Evolutionary conservation across 23 tunicate genomes (phyloP), one percentile per base, ranked within the genome.

Genomic region (Diplosoma virens): DNA sequence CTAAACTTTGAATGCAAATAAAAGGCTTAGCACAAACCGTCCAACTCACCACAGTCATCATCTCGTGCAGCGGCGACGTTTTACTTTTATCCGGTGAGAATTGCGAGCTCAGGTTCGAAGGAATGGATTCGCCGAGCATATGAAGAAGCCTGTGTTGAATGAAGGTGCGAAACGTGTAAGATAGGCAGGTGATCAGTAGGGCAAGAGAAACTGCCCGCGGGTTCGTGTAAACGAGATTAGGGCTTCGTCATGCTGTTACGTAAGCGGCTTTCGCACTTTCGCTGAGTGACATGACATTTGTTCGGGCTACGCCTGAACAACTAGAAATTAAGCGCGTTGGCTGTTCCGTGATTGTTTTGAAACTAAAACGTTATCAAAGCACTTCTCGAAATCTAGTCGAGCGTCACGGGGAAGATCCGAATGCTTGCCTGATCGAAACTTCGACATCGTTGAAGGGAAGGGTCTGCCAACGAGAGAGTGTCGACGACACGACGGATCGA

Each of bases 121-220:
- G 90, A 14, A 95, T 59, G 14, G 92, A 81, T 58, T 95, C 99
- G 24, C 99, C 99, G 2, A 95, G 65, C 68, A 76, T 54, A 56
- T 95, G 89, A 30, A 95, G 33, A n/a, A 85, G 55, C 47, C 99
- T 83, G 35, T 0, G 23, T 3, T 5, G 27, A 11, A 11, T 56
- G 21, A 16, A 56, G 21, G 64, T 16, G 6, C 22, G 5, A 56
- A 56, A 21, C 52, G 11, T 45, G 16, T 11, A 45, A 9, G 52
- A 45, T 9, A 45, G 16, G n/a, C n/a, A n/a, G n/a, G n/a, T n/a
- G n/a, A n/a, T n/a, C n/a, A n/a, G n/a, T n/a, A n/a, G n/a, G n/a
- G n/a, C n/a, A n/a, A n/a, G n/a, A n/a, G n/a, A n/a, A n/a, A n/a
- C n/a, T n/a, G n/a, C n/a, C n/a, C n/a, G n/a, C n/a, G 11, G 50